Base-by-base conservation (phyloP, 1,140 invertebrate genomes). In the Nomia melanderi region DNA sequence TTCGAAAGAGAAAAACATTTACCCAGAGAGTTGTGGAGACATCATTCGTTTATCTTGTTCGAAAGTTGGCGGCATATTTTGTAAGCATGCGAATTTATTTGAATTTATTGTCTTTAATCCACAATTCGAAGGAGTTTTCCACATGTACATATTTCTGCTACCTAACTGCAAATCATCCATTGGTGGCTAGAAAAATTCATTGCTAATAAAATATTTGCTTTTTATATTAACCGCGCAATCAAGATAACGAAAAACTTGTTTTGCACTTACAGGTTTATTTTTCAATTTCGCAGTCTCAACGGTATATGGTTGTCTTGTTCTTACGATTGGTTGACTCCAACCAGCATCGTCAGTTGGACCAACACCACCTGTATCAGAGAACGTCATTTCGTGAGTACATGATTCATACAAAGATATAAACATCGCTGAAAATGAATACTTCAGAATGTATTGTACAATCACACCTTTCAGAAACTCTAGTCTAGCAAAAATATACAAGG, bases 201-300 rank as follows among this genome's bases (percentile, higher is more conserved):
- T 36, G 60, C 7, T 69, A 20, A n/a, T n/a, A n/a, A n/a, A 27
- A 20, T 39, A 29, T 17, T 25, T 27, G 3, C 17, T 67, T 2
- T 47, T n/a, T 12, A 33, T 14, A 2, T 31, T 56, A 14, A 29
- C 20, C 20, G 6, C 12, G 12, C 9, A 60, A 59, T 20, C n/a
- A 50, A 0, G 0, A n/a, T 54, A 41, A 36, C 27, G 20, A 50
- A 23, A 50, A 1, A 5, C 3, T 41, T n/a, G 57, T 57, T 41
- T 25, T 31, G 23, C 25, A 53, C 89, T 91, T 85, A 93, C 93
- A 59, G 90, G 87, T 88, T 92, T 93, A 71, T 88, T 89, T 73
- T 92, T 94, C 20, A 94, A 86, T 85, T 94, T 94, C 3, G 93
- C 88, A 5, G 92, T 86, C 79, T 94, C 92, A 5, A 94, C 91